Evolutionary conservation across 2,113 vertebrate genomes (phyloP), one percentile per base, ranked within the genome.

Genomic region (Lepisosteus oculatus): DNA sequence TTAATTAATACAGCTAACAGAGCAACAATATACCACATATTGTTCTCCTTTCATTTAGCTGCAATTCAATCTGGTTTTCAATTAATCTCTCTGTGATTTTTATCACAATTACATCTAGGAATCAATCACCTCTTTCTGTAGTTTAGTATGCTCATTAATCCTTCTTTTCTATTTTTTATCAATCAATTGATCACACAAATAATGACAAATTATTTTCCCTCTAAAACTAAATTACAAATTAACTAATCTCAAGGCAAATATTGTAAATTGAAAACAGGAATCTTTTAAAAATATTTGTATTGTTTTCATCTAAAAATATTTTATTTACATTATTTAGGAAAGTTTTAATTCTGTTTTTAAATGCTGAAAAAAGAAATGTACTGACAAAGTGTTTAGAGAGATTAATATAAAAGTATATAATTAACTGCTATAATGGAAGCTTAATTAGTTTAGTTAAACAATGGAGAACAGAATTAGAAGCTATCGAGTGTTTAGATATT

Each of bases 141-240:
- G 55, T 76, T 76, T 74, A 77, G 75, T 70, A 61, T 61, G 62
- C 54, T 56, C 68, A 79, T 82, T 75, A 77, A 82, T 84, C 75
- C 71, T 29, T 68, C 75, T 64, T 56, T 75, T 75, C 72, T 76
- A 47, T 74, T 74, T 77, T 78, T 76, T 69, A 81, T 78, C 69
- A 78, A 82, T 85, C 79, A 76, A 85, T 87, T 75, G 78, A 70
- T 80, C 57, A 75, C 68, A 57, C 71, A 83, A 81, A 80, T 76
- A 81, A 75, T 65, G 71, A 55, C 69, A 73, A 80, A 76, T 74
- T 71, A 73, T 69, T 62, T 70, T 78, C 71, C 69, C 67, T 70
- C 45, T 43, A 17, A 62, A 65, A 65, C 65, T 61, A 15, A 61
- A 62, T 62, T 61, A 62, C 65, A 73, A 55, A 61, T 66, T 42